Base-by-base conservation (phyloP, 2,888 invertebrate genomes). In the Erebia palarica region DNA sequence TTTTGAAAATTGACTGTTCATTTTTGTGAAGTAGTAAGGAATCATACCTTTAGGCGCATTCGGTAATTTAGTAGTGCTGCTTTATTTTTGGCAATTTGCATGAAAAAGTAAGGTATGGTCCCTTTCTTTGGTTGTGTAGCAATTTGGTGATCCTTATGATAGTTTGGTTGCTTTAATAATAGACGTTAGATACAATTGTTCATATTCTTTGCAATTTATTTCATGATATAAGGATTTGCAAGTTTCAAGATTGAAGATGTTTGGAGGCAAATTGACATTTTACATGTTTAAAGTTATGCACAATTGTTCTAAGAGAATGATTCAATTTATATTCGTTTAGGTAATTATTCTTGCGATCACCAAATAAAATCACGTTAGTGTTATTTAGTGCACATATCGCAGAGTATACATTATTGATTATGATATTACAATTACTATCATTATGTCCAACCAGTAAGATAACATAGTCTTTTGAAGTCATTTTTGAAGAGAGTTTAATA, bases 401-500 rank as follows among this genome's bases (percentile, higher is more conserved):
- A 7, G n/a, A 53, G n/a, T n/a, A 53, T n/a, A 53, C n/a, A 53
- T 53, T 53, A 13, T 53, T 53, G 16, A n/a, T 4, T 5, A 53
- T n/a, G 3, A n/a, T 13, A n/a, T 53, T 53, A 53, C 53, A 53
- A 53, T 53, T n/a, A 16, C 53, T 53, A n/a, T 53, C 53, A 16
- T 53, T 53, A 53, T 53, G 53, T n/a, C 53, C 53, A 53, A 13
- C 8, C 16, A 53, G 5, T 53, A 53, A n/a, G 8, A 53, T 53
- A n/a, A 53, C n/a, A n/a, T 53, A 53, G 53, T 53, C 53, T n/a
- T 53, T 53, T n/a, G n/a, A 53, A n/a, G n/a, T 53, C n/a, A 53
- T 53, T 53, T n/a, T 16, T 1, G n/a, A n/a, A 53, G 53, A 3
- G 1, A 53, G n/a, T 3, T 1, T n/a, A 5, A n/a, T n/a, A n/a